phyloP scores from a whole-genome alignment of 2,888 invertebrate genomes.

The Cryptophagus acutangulus region DNA sequence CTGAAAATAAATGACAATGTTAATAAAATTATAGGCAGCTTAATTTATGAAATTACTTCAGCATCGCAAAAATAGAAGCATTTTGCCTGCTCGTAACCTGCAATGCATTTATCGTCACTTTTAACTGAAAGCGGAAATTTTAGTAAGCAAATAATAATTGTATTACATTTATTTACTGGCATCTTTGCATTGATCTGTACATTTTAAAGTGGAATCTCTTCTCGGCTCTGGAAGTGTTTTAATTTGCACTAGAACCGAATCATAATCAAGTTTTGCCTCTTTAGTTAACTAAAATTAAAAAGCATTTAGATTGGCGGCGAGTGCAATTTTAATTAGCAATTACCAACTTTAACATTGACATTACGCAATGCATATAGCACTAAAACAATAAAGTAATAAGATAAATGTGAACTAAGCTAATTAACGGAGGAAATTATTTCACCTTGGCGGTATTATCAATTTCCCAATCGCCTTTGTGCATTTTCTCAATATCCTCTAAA shows the following conservation, averaged over 20 bases:
- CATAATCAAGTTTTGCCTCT: conserved; percentile 45
- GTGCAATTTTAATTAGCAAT: conserved; percentile 5
- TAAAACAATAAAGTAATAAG: conserved; percentile 29
- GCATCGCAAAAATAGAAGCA: conserved; percentile 53
- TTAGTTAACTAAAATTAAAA: conserved; percentile 26
- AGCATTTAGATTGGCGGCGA: neutral
- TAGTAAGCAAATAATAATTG: neutral
- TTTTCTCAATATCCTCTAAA: conserved; percentile 38
- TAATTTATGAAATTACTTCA: conserved; percentile 26
- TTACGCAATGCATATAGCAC: conserved; percentile 53
- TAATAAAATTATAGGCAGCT: conserved; percentile 5
- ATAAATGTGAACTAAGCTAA: neutral
- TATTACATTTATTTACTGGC: neutral
- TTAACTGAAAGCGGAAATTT: conserved; percentile 1
- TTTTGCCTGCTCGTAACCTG: conserved; percentile 50
- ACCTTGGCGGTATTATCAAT: conserved; percentile 34
- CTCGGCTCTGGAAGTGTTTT: conserved; percentile 21
- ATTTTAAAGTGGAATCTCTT: neutral
- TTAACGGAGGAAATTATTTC: conserved; percentile 7
- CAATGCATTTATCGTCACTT: conserved; percentile 51
- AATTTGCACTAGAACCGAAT: conserved; percentile 51
- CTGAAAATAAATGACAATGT: conserved; percentile 18
- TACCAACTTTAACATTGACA: conserved; percentile 54
- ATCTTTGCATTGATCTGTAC: conserved; percentile 2
- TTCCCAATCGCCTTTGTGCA: conserved; percentile 37